Evolutionary conservation across 2,888 invertebrate genomes (phyloP), one percentile per base, ranked within the genome.

Genomic region (Mythimna loreyi): DNA sequence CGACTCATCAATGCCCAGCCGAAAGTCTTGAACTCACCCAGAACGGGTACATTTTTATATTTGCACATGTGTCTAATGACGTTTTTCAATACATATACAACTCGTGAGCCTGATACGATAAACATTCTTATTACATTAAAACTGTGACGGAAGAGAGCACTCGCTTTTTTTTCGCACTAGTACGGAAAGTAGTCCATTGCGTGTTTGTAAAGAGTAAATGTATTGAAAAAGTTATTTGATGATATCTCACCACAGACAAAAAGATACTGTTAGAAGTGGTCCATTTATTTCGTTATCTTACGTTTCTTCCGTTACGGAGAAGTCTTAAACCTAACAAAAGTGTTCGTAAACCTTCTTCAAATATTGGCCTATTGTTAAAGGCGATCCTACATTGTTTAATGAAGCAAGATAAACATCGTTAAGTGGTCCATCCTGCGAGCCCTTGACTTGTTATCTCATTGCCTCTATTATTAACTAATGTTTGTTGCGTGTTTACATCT

Each of bases 381-480:
- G 33, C 52, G 16, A 9, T 47, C 43, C 25, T 25, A 67, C n/a
- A 28, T 50, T 58, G 71, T 58, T 71, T 58, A 59, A 30, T 57
- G 30, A 57, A 50, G 19, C 49, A 64, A 64, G 25, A 59, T 59
- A 59, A 63, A 78, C 36, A 56, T 76, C 33, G 21, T 36, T 52
- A 72, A 71, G 36, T 30, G 58, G 63, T 50, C 63, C 36, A 64
- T 49, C 13, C 25, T 71, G 45, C 36, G 2, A 59, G 72, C 55
- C 64, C 53, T 58, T 53, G 59, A 59, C 55, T 43, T 52, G 33
- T 76, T 56, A 75, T 56, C 45, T 69, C 56, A 25, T 43, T 71
- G 52, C 47, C 21, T 50, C 16, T 71, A 45, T 50, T 78, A 55
- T 57, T 64, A 64, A 23, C 49, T 43, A 53, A 72, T 49, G 25